Evolutionary conservation across 2,113 vertebrate genomes (phyloP), one percentile per base, ranked within the genome.

Genomic region (Ammospiza nelsoni): DNA sequence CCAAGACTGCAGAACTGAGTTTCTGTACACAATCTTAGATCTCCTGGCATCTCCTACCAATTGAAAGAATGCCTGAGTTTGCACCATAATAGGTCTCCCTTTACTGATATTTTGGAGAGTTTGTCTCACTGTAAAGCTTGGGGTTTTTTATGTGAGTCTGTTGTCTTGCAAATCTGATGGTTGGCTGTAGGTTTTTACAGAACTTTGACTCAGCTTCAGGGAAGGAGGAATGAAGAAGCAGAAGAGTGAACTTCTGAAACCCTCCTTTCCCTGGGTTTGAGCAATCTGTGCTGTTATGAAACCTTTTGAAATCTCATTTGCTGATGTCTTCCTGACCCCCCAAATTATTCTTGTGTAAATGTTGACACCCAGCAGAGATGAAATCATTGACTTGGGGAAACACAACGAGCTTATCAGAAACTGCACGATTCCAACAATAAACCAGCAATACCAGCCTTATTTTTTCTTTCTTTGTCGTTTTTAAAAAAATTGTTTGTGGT

Each of bases 291-390:
- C 61, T 96, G 69, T 97, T 94, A 92, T 96, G 94, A 96, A 96
- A 96, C 83, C 76, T 96, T 92, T 79, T 94, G 93, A 97, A 97
- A 96, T 93, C 95, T 94, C 84, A 73, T 86, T 93, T 82, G 88
- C 74, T 92, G 86, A 87, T 96, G 92, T 94, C 80, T 97, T 91
- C 94, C 95, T 96, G 95, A 96, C 93, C 95, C 95, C 94, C 90
- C 69, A 90, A 96, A 96, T 96, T 96, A 94, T 95, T 93, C 90
- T 96, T 96, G 95, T 96, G 95, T 82, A 96, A 96, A 97, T 96
- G 96, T 94, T 95, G 88, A 95, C 94, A 94, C 90, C 86, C 93
- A 93, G 71, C 55, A 87, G 88, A 95, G 92, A 96, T 96, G 76
- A 97, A 96, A 94, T 97, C 93, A 82, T 44, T 84, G 61, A 55